phyloP scores from a whole-genome alignment of 2,888 invertebrate species.

The Acleris holmiana region DNA sequence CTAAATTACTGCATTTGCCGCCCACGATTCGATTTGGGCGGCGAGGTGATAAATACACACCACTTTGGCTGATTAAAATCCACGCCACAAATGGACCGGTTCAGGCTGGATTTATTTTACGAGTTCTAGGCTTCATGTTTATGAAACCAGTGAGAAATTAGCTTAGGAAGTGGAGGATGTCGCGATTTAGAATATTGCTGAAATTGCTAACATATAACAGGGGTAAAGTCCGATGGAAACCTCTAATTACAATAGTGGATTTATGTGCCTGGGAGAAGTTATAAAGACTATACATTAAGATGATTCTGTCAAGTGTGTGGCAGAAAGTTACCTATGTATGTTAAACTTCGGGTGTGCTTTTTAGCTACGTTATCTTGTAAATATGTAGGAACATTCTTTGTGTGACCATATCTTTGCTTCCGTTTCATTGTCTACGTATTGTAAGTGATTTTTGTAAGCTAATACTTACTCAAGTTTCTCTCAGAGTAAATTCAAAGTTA shows the following conservation, averaged over 20 bases:
- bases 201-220: background rate
- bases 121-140: conserved; percentile 24
- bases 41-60: conserved; percentile 71
- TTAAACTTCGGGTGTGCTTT: no score
- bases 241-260: background rate
- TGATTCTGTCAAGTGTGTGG: no score
- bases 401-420: no score
- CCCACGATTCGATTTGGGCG: conserved; percentile 53
- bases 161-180: conserved; percentile 13
- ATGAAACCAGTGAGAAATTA: conserved; percentile 29
- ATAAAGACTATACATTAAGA: no score
- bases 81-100: conserved; percentile 43
- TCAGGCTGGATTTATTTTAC: conserved; percentile 28
- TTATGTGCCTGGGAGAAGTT: no score
- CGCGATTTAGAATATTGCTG: background rate
- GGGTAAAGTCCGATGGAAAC: background rate
- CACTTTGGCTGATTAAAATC: conserved; percentile 76
- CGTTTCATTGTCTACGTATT: no score
- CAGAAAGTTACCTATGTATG: no score
- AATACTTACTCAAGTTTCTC: no score
- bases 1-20: conserved; percentile 51
- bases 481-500: no score
- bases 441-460: no score
- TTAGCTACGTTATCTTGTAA: no score
- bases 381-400: no score